Conservation (phyloP, 2,113 vertebrate species). For the Eurypyga helias region DNA sequence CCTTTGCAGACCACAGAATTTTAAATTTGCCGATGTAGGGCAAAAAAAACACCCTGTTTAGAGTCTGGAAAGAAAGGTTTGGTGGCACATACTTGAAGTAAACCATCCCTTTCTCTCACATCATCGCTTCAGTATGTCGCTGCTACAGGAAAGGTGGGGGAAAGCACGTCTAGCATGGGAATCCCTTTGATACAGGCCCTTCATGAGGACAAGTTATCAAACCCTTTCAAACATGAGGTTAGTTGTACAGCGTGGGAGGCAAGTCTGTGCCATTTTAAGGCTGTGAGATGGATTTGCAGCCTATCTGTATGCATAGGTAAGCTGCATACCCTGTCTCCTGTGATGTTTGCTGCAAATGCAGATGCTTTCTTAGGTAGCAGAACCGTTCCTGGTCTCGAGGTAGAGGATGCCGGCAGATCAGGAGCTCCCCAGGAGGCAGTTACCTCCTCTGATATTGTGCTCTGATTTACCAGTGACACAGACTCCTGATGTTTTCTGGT, state of each 20-base stretch:
- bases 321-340: background rate
- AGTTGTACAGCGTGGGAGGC: background rate
- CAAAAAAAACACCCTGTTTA: background rate
- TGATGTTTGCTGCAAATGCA: background rate
- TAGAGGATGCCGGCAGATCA: background rate
- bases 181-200: background rate
- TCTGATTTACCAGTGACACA: background rate
- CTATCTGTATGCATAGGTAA: background rate
- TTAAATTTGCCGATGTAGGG: background rate
- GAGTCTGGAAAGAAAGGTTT: background rate
- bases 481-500: fast-evolving
- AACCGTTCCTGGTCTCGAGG: background rate
- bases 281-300: background rate
- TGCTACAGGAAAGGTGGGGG: background rate
- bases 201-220: background rate
- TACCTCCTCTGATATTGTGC: background rate
- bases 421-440: background rate
- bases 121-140: background rate
- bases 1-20: background rate
- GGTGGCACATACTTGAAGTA: background rate
- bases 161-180: background rate
- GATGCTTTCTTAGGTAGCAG: background rate
- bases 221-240: background rate
- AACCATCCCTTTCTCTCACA: background rate
- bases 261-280: background rate